phyloP scores from a whole-genome alignment of 2,113 vertebrate genomes.

The Podarcis muralis region DNA sequence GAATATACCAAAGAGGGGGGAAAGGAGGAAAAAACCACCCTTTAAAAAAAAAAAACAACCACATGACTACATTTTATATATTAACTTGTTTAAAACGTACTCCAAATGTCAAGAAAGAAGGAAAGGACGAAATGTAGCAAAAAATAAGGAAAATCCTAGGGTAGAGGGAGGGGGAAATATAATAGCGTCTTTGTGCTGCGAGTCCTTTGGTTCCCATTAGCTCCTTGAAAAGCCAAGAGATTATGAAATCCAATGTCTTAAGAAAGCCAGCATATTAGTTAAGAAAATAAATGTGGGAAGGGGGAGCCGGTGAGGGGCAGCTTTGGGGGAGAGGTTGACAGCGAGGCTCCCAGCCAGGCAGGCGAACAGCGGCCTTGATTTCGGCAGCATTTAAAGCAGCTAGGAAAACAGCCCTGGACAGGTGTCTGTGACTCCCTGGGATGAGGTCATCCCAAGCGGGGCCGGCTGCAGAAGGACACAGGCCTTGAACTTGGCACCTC shows the following conservation, averaged over 20 bases:
- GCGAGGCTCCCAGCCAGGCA: constrained; percentile 59
- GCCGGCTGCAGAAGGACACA: not conserved
- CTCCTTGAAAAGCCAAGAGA: constrained; percentile 66
- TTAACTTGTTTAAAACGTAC: not conserved
- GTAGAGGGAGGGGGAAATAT: not conserved
- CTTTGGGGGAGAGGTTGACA: constrained; percentile 30
- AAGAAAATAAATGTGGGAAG: constrained; percentile 59
- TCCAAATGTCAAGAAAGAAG: not conserved
- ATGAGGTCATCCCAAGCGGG: not conserved
- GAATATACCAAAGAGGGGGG: not conserved
- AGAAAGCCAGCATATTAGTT: constrained; percentile 69
- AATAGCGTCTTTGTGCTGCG: constrained; percentile 70
- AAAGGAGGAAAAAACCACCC: not conserved
- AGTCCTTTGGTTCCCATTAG: constrained; percentile 45
- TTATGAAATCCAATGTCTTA: constrained; percentile 67
- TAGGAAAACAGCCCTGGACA: too few species aligned
- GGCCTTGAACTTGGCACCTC: not conserved
- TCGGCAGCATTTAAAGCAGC: not conserved
- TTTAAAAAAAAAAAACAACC: not conserved
- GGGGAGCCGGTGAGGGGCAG: not conserved
- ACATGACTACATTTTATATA: not conserved
- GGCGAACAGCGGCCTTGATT: not conserved
- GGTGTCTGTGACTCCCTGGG: not conserved
- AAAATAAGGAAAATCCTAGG: not conserved
- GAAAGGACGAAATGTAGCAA: not conserved